Evolutionary conservation across 2,888 invertebrate species (phyloP).

Genomic region (Meteorus colon): DNA sequence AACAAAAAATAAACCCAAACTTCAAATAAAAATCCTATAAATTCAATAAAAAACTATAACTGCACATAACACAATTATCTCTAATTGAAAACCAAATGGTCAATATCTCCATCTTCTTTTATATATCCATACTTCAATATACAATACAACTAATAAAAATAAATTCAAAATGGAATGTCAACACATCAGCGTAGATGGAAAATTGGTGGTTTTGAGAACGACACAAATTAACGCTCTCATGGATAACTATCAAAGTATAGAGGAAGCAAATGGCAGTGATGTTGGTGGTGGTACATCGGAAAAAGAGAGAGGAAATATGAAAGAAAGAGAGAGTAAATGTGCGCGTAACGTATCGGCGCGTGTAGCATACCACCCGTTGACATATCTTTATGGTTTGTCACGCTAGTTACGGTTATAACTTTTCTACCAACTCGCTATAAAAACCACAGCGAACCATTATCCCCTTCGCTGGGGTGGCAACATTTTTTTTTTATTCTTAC

Average conservation of each 20-base stretch:
- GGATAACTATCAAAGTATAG: neutral
- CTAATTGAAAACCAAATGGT: too few relatives aligned
- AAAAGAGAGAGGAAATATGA: slow-evolving; percentile 15
- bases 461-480: slow-evolving; percentile 43
- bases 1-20: too few relatives aligned
- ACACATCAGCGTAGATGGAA: neutral
- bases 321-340: slow-evolving; percentile 34
- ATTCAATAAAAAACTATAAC: too few relatives aligned
- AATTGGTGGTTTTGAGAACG: neutral
- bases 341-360: slow-evolving; percentile 47
- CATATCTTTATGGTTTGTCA: slow-evolving; percentile 57
- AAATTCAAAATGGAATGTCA: neutral
- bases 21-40: too few relatives aligned
- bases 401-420: slow-evolving; percentile 57
- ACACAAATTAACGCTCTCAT: slow-evolving; percentile 2
- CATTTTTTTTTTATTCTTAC: slow-evolving; percentile 36
- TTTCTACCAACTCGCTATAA: slow-evolving; percentile 37
- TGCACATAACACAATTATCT: too few relatives aligned
- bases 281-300: too few relatives aligned
- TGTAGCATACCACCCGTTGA: slow-evolving; percentile 43
- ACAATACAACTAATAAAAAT: neutral
- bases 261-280: too few relatives aligned
- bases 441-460: slow-evolving; percentile 24
- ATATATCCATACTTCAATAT: neutral
- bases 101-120: neutral